phyloP scores from a whole-genome alignment of 1,140 invertebrate species.

The Cardiocondyla obscurior region DNA sequence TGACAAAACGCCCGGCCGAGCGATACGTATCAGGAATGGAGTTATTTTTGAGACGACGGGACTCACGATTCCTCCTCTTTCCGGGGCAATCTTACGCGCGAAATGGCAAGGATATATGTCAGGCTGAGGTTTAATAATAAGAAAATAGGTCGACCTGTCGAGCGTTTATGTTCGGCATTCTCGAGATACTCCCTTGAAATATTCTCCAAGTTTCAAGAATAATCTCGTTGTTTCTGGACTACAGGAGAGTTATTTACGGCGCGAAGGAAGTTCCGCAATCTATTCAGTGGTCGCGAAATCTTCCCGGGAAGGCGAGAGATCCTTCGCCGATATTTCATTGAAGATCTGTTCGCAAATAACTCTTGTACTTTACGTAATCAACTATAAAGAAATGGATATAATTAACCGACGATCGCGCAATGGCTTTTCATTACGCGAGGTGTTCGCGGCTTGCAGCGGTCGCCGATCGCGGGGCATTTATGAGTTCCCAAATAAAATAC shows the following conservation, averaged over 20 bases:
- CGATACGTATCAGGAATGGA: not conserved
- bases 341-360: slow-evolving; percentile 41
- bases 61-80: not conserved
- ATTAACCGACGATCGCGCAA: no score
- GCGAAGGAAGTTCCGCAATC: slow-evolving; percentile 40
- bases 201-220: slow-evolving; percentile 46
- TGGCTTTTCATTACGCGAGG: no score
- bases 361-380: not conserved
- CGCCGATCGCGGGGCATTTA: no score
- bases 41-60: not conserved
- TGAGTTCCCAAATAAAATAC: no score
- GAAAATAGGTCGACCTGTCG: slow-evolving; percentile 38
- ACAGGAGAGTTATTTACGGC: slow-evolving; percentile 40
- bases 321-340: slow-evolving; percentile 32
- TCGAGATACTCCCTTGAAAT: slow-evolving; percentile 10
- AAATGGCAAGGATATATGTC: not conserved
- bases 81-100: not conserved
- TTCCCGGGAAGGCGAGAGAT: slow-evolving; percentile 21
- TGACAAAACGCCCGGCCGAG: not conserved
- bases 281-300: slow-evolving; percentile 45
- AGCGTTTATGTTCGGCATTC: slow-evolving; percentile 37
- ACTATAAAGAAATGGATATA: no score
- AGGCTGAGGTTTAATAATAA: slow-evolving; percentile 26
- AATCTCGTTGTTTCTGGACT: slow-evolving; percentile 47
- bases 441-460: no score